Evolutionary conservation across 2,113 vertebrate genomes (phyloP).

Genomic region (Sminthopsis crassicaudata): DNA sequence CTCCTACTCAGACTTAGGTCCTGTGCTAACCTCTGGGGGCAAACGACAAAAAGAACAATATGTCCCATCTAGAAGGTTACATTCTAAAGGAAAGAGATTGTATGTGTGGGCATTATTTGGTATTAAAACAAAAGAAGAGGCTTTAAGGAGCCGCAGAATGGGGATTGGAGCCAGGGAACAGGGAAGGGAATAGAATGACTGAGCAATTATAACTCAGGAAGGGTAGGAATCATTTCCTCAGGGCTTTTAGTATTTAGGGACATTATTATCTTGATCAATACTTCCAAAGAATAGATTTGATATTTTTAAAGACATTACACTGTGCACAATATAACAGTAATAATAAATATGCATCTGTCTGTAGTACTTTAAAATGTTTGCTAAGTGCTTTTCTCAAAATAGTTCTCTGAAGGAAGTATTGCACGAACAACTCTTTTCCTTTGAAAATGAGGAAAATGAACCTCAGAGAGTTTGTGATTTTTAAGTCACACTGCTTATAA

Average conservation of each 20-base stretch:
- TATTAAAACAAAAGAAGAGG: background rate
- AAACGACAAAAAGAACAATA: background rate
- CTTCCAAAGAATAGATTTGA: background rate
- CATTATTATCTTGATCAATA: background rate
- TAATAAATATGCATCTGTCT: background rate
- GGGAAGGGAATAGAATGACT: background rate
- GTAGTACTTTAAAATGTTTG: background rate
- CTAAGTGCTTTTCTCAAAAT: background rate
- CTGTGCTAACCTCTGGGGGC: background rate
- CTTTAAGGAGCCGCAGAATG: background rate
- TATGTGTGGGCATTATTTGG: background rate
- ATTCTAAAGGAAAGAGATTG: background rate
- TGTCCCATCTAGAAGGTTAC: background rate
- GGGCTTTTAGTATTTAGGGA: background rate
- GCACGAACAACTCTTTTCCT: background rate
- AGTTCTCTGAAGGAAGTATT: background rate
- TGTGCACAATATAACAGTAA: background rate
- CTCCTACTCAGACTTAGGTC: background rate
- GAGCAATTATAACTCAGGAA: background rate
- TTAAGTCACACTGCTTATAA: background rate
- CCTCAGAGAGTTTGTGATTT: slow-evolving; percentile 19
- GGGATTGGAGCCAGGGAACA: background rate
- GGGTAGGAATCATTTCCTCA: background rate
- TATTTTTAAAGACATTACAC: background rate
- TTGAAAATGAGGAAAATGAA: slow-evolving; percentile 22